A percentile compares a stretch with the other conserved stretches of the same genome.
Evolutionary conservation across 2,113 vertebrate species (phyloP).

Genomic region (Junco hyemalis): DNA sequence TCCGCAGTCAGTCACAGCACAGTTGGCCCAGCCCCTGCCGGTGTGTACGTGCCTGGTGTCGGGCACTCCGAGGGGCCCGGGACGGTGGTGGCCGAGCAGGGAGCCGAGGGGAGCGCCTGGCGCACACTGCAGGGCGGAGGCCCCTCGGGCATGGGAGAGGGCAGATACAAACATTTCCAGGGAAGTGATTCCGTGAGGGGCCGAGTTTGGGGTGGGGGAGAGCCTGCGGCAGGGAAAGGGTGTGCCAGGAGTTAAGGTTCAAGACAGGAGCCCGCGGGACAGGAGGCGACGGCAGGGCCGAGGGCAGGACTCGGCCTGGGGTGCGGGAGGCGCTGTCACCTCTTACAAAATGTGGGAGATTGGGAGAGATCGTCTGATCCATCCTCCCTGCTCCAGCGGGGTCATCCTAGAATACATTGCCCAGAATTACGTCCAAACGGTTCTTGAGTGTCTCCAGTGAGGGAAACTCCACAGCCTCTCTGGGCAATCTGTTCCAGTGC

Average conservation of each 20-base stretch:
- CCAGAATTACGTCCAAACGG: background rate
- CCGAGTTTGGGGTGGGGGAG: background rate
- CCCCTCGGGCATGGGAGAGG: background rate
- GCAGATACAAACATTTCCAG: background rate
- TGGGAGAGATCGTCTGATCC: background rate
- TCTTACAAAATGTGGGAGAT: background rate
- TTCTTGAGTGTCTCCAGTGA: background rate
- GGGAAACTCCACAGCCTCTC: background rate
- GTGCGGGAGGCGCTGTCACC: no score
- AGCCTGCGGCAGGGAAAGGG: background rate
- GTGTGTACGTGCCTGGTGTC: accelerated
- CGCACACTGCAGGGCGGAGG: background rate
- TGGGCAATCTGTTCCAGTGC: background rate
- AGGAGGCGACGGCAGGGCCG: accelerated
- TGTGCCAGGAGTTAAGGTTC: background rate
- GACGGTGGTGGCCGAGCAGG: background rate
- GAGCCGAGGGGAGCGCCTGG: accelerated
- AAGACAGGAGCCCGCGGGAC: accelerated
- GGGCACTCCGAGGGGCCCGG: background rate
- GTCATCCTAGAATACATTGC: background rate
- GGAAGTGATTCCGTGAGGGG: no score
- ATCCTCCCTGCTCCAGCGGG: background rate
- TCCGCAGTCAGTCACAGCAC: background rate
- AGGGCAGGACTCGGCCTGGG: no score
- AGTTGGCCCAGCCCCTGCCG: background rate